Evolutionary conservation across 2,797 vertebrate species (phyloP), one percentile per base, ranked within the genome.

Genomic region (Brachymystax lenok): DNA sequence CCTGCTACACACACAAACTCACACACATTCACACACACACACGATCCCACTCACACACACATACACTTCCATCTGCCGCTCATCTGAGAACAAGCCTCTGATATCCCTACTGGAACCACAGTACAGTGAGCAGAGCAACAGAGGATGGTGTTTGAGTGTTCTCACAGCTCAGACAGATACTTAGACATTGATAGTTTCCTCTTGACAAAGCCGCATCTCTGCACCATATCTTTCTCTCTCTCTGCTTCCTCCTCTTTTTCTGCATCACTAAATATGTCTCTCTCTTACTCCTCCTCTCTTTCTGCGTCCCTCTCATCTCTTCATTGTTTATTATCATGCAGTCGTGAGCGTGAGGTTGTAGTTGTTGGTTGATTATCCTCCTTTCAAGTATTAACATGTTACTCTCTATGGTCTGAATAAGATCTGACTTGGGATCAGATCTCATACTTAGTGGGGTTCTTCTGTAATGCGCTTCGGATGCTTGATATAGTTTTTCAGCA

Each of bases 31-130:
- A 74, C 69, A 69, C 64, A 61, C 71, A 78, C 72, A 69, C 61
- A 68, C 74, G 64, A 69, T 40, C 76, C 24, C 61, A 59, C 72
- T 63, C 70, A 74, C 72, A 74, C 72, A 74, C 54, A 71, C 83
- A 83, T 70, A 75, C 69, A 76, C 92, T 91, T 92, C 54, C 52
- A 74, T 71, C 89, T 93, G 92, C 7, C 79, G 76, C 85, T 93
- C 92, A 92, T 84, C 90, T 93, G 91, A 91, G 84, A 88, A 81
- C 81, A 85, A 87, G 84, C 83, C 87, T 88, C 83, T 90, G 88
- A 90, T 90, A 91, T 89, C 85, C 86, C 85, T 74, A 21, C 77
- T 82, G 84, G 88, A 89, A 88, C 86, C 85, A 74, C 89, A 92
- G 77, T 21, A 16, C 50, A 4, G 40, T 59, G 56, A 12, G 40